Percentiles rank a stretch among this genome's conserved stretches.
Conservation (phyloP, 2,113 vertebrate genomes). For the Eurystomus gularis region DNA sequence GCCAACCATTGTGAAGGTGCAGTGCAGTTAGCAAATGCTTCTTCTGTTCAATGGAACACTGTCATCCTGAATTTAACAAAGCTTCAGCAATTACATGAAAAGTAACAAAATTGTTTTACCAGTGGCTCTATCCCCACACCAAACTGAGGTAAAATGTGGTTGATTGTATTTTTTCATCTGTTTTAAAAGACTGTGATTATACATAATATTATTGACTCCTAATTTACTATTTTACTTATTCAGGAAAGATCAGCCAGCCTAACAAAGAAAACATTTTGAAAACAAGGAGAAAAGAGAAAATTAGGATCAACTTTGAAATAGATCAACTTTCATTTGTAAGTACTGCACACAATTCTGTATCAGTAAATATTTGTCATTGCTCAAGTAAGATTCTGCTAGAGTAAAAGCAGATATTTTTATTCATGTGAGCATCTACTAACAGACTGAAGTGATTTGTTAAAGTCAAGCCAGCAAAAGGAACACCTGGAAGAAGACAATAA, state of each 20-base stretch:
- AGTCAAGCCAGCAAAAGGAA: conserved; percentile 46
- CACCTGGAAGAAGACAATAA: conserved; percentile 32
- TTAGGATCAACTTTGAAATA: background rate
- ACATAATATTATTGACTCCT: background rate
- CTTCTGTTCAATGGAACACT: background rate
- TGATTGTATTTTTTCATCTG: background rate
- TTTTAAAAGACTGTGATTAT: background rate
- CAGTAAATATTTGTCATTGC: background rate
- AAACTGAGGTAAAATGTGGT: background rate
- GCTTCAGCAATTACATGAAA: background rate
- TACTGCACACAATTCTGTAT: background rate
- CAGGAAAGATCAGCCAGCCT: background rate
- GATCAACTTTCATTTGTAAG: background rate
- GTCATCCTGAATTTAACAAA: background rate
- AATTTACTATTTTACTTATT: background rate
- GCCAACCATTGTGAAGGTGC: background rate
- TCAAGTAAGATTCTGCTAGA: background rate
- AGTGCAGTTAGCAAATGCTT: background rate
- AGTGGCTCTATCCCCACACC: background rate
- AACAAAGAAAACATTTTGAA: background rate
- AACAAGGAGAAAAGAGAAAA: background rate
- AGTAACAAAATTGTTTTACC: background rate
- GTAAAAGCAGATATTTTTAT: background rate
- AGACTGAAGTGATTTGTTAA: conserved; percentile 49
- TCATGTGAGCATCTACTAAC: background rate